A percentile compares a stretch with the other conserved stretches of the same genome.
Conservation (phyloP, 2,888 invertebrate genomes). For the Pterostichus niger region DNA sequence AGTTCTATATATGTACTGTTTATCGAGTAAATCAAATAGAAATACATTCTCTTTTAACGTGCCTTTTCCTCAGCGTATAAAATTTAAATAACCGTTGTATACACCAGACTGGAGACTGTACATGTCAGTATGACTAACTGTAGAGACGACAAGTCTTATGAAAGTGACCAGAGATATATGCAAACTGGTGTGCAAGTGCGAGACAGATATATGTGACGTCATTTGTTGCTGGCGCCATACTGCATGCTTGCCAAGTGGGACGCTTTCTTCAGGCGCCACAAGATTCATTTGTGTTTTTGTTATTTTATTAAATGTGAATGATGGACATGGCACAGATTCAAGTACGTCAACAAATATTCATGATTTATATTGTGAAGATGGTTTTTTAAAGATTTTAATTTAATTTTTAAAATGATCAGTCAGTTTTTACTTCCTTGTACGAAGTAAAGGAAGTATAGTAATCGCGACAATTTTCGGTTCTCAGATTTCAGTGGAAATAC, state of each 20-base stretch:
- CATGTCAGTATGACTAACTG: conserved; percentile 36
- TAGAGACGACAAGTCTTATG: conserved; percentile 13
- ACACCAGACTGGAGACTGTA: conserved; percentile 23
- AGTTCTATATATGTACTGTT: not conserved
- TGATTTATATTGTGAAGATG: not conserved
- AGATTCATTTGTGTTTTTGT: conserved; percentile 18
- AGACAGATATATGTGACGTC: conserved; percentile 26
- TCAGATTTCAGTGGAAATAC: too few species aligned
- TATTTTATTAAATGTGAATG: conserved; percentile 1
- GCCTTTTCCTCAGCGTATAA: not conserved
- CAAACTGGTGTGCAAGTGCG: conserved; percentile 2
- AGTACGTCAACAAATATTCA: not conserved
- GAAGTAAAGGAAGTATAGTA: too few species aligned
- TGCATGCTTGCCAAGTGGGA: conserved; percentile 8
- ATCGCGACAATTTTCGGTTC: too few species aligned
- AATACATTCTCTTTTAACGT: not conserved
- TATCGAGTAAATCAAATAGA: not conserved
- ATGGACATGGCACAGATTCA: conserved; percentile 25
- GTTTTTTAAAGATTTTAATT: not conserved
- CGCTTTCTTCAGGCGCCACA: conserved; percentile 33
- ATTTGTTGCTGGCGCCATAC: conserved; percentile 27
- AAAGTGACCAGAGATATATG: not conserved
- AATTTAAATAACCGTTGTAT: conserved; percentile 15
- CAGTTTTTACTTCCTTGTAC: too few species aligned
- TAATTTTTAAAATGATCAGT: too few species aligned